Conservation (phyloP, 1,140 invertebrate genomes). For the Pseudomyrmex dendroicus region DNA sequence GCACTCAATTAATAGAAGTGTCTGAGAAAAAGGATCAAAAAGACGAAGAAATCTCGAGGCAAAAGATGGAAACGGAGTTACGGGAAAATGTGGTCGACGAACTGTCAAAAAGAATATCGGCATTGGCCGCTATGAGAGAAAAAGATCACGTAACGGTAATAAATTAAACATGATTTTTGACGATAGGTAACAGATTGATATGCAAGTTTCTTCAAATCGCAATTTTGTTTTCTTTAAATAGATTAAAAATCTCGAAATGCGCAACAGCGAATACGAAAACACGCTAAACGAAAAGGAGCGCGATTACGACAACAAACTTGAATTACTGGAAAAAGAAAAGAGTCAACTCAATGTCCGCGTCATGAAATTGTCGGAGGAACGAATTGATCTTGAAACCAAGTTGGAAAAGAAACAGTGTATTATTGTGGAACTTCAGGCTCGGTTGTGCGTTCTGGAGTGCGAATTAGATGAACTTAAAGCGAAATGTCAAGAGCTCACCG, state of each 20-base stretch:
- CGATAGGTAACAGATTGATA: not conserved
- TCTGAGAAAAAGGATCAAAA: slow-evolving; percentile 71
- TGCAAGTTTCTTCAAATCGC: slow-evolving; percentile 27
- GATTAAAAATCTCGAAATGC: slow-evolving; percentile 36
- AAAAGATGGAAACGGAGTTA: slow-evolving; percentile 59
- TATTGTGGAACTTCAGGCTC: slow-evolving; percentile 70
- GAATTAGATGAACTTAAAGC: slow-evolving; percentile 72
- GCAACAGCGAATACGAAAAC: slow-evolving; percentile 51
- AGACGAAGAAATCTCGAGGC: slow-evolving; percentile 67
- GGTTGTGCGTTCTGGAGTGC: slow-evolving; percentile 69
- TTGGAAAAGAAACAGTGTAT: slow-evolving; percentile 66
- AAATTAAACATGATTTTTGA: slow-evolving; percentile 9
- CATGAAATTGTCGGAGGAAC: slow-evolving; percentile 43
- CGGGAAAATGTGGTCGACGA: slow-evolving; percentile 39
- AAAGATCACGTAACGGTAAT: slow-evolving; percentile 46
- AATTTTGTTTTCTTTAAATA: slow-evolving; percentile 28
- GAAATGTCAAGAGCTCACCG: slow-evolving; percentile 70
- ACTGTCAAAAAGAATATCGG: slow-evolving; percentile 47
- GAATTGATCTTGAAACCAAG: slow-evolving; percentile 59
- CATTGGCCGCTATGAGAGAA: slow-evolving; percentile 58
- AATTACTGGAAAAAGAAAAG: slow-evolving; percentile 65
- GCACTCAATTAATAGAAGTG: slow-evolving; percentile 69
- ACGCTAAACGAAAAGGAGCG: slow-evolving; percentile 40
- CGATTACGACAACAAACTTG: slow-evolving; percentile 41
- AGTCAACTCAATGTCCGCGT: slow-evolving; percentile 49